These are phyloP conservation scores for Dolichomitus sp. DNA, from an alignment of 2,888 invertebrate species.

Conservation along the genomic window DNA sequence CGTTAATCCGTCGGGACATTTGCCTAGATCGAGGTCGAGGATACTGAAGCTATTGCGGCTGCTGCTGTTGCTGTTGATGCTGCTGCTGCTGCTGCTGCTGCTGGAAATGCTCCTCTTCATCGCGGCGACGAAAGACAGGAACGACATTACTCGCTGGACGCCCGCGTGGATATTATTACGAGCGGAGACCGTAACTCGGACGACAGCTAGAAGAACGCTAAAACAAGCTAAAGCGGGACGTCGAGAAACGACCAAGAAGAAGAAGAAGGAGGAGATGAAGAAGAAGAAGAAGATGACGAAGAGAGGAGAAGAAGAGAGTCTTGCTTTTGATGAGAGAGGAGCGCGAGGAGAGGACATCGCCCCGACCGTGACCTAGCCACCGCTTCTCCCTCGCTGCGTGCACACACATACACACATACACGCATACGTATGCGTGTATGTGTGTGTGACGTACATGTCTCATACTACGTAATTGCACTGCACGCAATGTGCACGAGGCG, in stretches of 20 bases:
- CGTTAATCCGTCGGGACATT: conserved; percentile 51
- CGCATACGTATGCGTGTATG: too few relatives aligned
- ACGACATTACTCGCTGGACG: conserved; percentile 27
- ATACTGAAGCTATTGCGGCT: conserved; percentile 7
- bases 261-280: conserved; percentile 31
- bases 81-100: not conserved
- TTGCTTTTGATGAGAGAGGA: conserved; percentile 64
- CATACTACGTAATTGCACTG: conserved; percentile 25
- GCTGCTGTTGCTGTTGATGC: not conserved
- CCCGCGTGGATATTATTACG: conserved; percentile 61
- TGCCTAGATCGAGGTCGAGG: conserved; percentile 51
- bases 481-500: conserved; percentile 28
- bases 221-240: conserved; percentile 39
- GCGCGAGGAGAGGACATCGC: conserved; percentile 83
- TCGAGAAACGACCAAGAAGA: conserved; percentile 28
- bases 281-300: conserved; percentile 24
- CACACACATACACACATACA: conserved; percentile 67
- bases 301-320: conserved; percentile 68
- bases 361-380: conserved; percentile 86
- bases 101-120: conserved; percentile 29
- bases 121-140: conserved; percentile 27
- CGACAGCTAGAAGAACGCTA: conserved; percentile 37
- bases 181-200: conserved; percentile 26
- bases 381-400: conserved; percentile 75
- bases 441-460: too few relatives aligned